Evolutionary conservation across 2,888 invertebrate genomes (phyloP).

Genomic region (Apamea epomidion): DNA sequence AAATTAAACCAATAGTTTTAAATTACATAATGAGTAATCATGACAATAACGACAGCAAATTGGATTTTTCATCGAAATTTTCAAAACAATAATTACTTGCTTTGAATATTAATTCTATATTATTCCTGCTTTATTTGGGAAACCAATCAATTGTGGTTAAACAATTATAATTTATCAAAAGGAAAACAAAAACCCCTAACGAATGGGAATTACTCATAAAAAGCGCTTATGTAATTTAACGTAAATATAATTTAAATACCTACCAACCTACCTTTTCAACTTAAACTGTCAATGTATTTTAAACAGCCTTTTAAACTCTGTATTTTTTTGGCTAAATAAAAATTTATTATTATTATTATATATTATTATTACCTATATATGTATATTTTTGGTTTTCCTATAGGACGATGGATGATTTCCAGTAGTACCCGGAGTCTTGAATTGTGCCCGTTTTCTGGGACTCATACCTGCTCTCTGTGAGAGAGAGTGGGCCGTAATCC

Average conservation of each 20-base stretch:
- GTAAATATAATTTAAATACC: not conserved
- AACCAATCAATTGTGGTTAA: not conserved
- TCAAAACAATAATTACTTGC: not conserved
- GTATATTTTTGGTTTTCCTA: not conserved
- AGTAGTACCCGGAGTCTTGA: not conserved
- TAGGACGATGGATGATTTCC: not conserved
- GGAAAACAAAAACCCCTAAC: not conserved
- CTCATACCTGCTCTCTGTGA: too few relatives aligned
- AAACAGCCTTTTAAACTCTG: too few relatives aligned
- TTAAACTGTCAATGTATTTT: too few relatives aligned
- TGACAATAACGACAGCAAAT: not conserved
- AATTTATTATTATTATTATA: too few relatives aligned
- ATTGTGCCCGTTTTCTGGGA: not conserved
- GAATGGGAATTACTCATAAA: not conserved
- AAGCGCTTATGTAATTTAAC: not conserved
- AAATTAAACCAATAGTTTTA: not conserved
- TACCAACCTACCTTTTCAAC: too few relatives aligned
- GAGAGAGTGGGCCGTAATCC: too few relatives aligned
- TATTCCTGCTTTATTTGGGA: not conserved
- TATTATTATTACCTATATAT: too few relatives aligned
- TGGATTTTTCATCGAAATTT: not conserved
- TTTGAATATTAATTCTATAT: not conserved
- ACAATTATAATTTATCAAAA: conserved; percentile 1
- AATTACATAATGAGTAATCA: not conserved
- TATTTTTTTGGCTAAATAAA: too few relatives aligned